A percentile compares a stretch with the other conserved stretches of the same genome.
phyloP scores from a whole-genome alignment of 2,797 vertebrate species.

The Distichodus sexfasciatus region DNA sequence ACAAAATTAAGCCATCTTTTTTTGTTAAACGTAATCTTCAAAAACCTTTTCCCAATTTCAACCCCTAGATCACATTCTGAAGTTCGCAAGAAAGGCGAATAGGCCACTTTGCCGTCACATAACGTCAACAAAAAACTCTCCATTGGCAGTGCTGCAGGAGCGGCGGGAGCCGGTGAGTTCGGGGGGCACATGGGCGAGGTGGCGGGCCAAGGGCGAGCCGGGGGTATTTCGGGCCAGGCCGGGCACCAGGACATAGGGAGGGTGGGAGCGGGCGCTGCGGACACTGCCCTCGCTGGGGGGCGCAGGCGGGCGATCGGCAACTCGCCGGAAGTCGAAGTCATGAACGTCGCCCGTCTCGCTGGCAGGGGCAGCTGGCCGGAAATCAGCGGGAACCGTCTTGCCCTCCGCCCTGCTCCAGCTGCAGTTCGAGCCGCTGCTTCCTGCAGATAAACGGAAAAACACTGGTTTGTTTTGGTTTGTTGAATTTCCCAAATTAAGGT shows the following conservation, averaged over 20 bases:
- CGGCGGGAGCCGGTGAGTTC: slow-evolving; percentile 97
- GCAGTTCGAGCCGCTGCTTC: slow-evolving; percentile 92
- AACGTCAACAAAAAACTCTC: slow-evolving; percentile 99
- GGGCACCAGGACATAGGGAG: slow-evolving; percentile 82
- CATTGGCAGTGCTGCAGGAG: slow-evolving; percentile 95
- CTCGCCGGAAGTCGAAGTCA: slow-evolving; percentile 88
- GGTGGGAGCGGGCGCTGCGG: slow-evolving; percentile 82
- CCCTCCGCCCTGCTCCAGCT: slow-evolving; percentile 89
- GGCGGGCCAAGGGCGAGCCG: slow-evolving; percentile 86
- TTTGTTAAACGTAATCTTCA: too few species aligned
- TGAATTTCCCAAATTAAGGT: too few species aligned
- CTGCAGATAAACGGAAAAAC: slow-evolving; percentile 61
- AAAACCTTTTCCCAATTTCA: too few species aligned
- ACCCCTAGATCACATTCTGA: too few species aligned
- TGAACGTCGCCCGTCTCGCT: slow-evolving; percentile 61
- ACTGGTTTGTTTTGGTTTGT: too few species aligned
- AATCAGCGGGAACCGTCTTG: slow-evolving; percentile 64
- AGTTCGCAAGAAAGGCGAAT: too few species aligned
- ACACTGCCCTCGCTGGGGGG: slow-evolving; percentile 88
- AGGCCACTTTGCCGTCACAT: slow-evolving; percentile 84
- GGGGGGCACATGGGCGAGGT: slow-evolving; percentile 87
- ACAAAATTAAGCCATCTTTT: too few species aligned
- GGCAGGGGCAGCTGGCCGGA: slow-evolving; percentile 85
- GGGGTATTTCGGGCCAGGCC: slow-evolving; percentile 75
- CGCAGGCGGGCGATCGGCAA: slow-evolving; percentile 78